Conservation (phyloP, 2,888 invertebrate genomes). For the Calameuta pallipes region DNA sequence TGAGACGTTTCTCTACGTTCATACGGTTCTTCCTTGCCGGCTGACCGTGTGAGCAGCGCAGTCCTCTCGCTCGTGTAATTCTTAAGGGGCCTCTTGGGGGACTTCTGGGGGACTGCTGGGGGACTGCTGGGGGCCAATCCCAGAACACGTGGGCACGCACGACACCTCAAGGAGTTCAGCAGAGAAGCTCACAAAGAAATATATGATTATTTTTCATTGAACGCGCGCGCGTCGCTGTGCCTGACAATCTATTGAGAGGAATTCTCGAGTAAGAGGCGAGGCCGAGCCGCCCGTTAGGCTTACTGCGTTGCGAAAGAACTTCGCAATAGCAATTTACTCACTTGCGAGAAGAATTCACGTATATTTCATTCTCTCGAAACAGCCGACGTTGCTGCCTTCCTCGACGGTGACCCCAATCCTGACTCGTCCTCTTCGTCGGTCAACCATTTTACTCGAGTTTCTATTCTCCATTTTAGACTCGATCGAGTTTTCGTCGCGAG, state of each 20-base stretch:
- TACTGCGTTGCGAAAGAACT: conserved; percentile 1
- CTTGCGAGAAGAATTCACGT: neutral
- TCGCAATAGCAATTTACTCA: conserved; percentile 1
- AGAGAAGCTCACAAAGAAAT: conserved; percentile 21
- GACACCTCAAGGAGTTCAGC: neutral
- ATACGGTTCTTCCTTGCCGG: neutral
- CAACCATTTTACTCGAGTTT: neutral
- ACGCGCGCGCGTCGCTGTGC: neutral
- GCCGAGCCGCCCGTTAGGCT: conserved; percentile 12
- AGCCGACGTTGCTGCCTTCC: neutral
- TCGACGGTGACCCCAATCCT: neutral
- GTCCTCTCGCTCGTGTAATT: neutral
- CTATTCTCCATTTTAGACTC: neutral
- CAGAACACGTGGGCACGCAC: neutral
- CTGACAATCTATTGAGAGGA: conserved; percentile 30
- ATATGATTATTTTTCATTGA: conserved; percentile 27
- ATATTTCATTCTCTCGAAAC: neutral
- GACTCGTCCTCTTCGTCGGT: neutral
- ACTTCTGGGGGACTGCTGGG: neutral
- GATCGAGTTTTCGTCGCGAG: neutral
- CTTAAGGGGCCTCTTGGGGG: neutral
- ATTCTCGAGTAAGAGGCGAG: conserved; percentile 21
- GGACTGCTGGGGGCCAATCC: neutral
- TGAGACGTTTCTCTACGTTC: neutral
- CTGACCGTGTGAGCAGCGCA: neutral